A percentile compares a stretch with the other conserved stretches of the same genome.
Evolutionary conservation across 2,888 invertebrate species (phyloP).

Genomic region (Diloba caeruleocephala): DNA sequence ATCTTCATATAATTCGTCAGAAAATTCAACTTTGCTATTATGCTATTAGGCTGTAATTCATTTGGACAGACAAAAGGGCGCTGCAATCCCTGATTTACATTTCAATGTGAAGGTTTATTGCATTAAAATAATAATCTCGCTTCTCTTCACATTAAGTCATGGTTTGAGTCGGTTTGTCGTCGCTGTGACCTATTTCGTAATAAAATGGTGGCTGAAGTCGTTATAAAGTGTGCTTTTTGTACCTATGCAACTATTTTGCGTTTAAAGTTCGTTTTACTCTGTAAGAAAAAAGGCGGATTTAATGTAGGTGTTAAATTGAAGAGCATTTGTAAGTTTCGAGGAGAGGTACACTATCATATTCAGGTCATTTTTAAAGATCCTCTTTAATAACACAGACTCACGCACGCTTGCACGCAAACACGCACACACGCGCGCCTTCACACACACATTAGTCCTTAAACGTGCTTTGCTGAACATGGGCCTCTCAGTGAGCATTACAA

Average conservation of each 20-base stretch:
- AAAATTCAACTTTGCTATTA: conserved; percentile 30
- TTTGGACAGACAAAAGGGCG: conserved; percentile 59
- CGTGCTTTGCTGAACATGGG: no score
- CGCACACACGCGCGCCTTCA: no score
- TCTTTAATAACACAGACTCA: no score
- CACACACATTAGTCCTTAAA: no score
- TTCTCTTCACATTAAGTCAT: conserved; percentile 37
- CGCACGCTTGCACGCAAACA: no score
- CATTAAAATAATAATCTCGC: conserved; percentile 71
- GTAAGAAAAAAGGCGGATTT: conserved; percentile 21
- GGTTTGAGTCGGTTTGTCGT: conserved; percentile 15
- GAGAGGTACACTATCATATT: no score
- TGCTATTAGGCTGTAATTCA: conserved; percentile 58
- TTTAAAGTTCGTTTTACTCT: conserved; percentile 34
- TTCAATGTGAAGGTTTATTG: conserved; percentile 67
- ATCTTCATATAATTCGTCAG: conserved; percentile 8
- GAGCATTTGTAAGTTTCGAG: conserved; percentile 4
- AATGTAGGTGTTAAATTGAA: conserved; percentile 7
- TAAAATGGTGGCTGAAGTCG: conserved; percentile 44
- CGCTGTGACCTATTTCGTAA: conserved; percentile 46
- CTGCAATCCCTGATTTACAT: conserved; percentile 66
- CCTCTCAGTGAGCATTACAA: no score
- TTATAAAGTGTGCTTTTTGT: conserved; percentile 43
- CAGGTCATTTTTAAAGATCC: no score
- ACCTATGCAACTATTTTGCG: conserved; percentile 21